Evolutionary conservation across 2,888 invertebrate species (phyloP), one percentile per base, ranked within the genome.

Genomic region (Sphinx pinastri): DNA sequence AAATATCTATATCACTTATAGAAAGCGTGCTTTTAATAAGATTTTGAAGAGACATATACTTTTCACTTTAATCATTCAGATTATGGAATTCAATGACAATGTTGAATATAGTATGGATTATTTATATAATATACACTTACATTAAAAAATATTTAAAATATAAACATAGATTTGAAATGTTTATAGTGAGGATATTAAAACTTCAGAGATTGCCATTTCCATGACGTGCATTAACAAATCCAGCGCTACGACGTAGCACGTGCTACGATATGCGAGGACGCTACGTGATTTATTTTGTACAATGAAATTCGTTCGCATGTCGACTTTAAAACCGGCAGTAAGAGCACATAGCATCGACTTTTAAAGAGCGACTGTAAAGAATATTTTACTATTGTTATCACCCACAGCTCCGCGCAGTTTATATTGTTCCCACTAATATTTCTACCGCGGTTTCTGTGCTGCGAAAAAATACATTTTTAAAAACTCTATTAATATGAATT

Each of bases 221-320:
- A 4, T 4, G n/a, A 38, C 4, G 8, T 38, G 69, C 52, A 72
- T 45, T 68, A 54, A 70, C 59, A 31, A 45, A 74, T 78, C 74
- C 75, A 71, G 51, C 47, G 68, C 71, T 71, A 58, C 66, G 71
- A n/a, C 80, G 82, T 82, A 83, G 82, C 78, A 79, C 73, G 72
- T 76, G 77, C 81, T 84, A 83, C 83, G 76, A 47, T 72, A 76
- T 74, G 74, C 72, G 69, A 13, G 51, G 68, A 54, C 45, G 68
- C 75, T 75, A 75, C 75, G 75, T 68, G 74, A 74, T 76, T 70
- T 74, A 71, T 47, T 49, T 38, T 67, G 49, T 58, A 45, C 19
- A 52, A 54, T 54, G 38, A 68, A 45, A 51, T 68, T 59, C 38
- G 38, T 68, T 60, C 63, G 14, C 68, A 68, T 47, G 47, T 67